These are phyloP conservation scores for Lasioglossum baleicum DNA, from an alignment of 1,140 invertebrate species.

Conservation along the genomic window DNA sequence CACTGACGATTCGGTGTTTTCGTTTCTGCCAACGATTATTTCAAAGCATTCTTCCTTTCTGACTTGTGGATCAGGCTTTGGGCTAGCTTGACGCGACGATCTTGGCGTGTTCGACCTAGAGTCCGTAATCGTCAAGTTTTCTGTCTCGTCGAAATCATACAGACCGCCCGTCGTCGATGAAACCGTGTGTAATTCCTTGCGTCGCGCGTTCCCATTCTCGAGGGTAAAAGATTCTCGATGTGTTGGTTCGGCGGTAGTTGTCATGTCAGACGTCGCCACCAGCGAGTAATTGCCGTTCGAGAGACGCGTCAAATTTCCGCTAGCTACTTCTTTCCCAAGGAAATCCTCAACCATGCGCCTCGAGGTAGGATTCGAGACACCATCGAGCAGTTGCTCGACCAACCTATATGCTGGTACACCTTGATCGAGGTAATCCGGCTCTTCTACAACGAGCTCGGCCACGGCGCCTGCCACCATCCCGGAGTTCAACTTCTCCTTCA, in stretches of 20 bases:
- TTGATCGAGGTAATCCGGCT: constrained; percentile 86
- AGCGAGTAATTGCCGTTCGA: constrained; percentile 85
- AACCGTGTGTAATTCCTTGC: constrained; percentile 45
- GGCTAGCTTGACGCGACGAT: constrained; percentile 61
- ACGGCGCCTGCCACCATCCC: constrained; percentile 84
- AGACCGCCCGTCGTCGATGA: constrained; percentile 53
- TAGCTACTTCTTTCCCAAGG: constrained; percentile 84
- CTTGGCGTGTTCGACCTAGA: constrained; percentile 64
- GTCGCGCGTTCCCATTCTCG: constrained; percentile 59
- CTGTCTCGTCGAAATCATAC: constrained; percentile 73
- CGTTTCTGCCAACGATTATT: constrained; percentile 59
- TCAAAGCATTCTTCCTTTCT: constrained; percentile 71
- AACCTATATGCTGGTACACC: constrained; percentile 85
- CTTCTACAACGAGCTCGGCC: constrained; percentile 84
- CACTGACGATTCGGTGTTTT: constrained; percentile 26
- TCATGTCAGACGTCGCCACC: constrained; percentile 78
- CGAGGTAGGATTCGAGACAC: constrained; percentile 83
- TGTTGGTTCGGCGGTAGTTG: constrained; percentile 67
- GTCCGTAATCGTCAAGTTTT: constrained; percentile 64
- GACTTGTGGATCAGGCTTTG: constrained; percentile 48
- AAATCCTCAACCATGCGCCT: constrained; percentile 84
- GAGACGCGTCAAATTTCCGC: constrained; percentile 84
- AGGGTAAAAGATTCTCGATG: constrained; percentile 50
- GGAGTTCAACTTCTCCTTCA: constrained; percentile 75
- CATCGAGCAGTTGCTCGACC: constrained; percentile 83